Base-by-base conservation (phyloP, 2,888 invertebrate genomes). In the Sphaeridia pumilis region DNA sequence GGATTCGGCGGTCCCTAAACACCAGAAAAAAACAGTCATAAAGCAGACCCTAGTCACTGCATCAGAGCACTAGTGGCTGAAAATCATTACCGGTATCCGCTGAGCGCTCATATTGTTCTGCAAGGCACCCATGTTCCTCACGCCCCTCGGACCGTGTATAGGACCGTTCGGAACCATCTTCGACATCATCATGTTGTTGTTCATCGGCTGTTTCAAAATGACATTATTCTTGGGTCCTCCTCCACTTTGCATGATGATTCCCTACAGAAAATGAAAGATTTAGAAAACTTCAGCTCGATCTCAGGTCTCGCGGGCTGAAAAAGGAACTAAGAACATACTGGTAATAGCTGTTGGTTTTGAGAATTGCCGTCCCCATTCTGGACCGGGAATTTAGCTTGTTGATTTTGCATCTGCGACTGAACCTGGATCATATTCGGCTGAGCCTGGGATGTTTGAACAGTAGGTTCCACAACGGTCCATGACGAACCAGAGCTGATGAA, bases 361-460 rank as follows among this genome's bases (percentile, higher is more conserved):
- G 59, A 49, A 42, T 55, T 51, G 7, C 60, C 49, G 36, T 63
- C 63, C 49, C 65, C 65, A 61, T 65, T 65, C 50, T 63, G 64
- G 55, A 65, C 55, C 21, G 61, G 53, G 42, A 65, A 62, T 45
- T 62, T 64, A 24, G 54, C 60, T 27, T 57, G 61, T 4, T 71
- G 72, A 38, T 49, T 38, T 22, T 24, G 49, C 20, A 38, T 28
- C 49, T 65, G 66, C n/a, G n/a, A n/a, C 27, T 59, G 55, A 43
- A 67, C 57, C 42, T 61, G 64, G 20, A 66, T 66, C 69, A 73
- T 49, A 41, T 51, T 43, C 28, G 53, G 57, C 26, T 86, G 87
- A 67, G 85, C 86, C 24, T 84, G 85, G 25, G 86, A 83, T 60
- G 85, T 84, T 84, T 86, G 71, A 65, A 75, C 56, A 69, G 70